Evolutionary conservation across 2,113 vertebrate species (phyloP), one percentile per base, ranked within the genome.

Genomic region (Aspidoscelis tigris): DNA sequence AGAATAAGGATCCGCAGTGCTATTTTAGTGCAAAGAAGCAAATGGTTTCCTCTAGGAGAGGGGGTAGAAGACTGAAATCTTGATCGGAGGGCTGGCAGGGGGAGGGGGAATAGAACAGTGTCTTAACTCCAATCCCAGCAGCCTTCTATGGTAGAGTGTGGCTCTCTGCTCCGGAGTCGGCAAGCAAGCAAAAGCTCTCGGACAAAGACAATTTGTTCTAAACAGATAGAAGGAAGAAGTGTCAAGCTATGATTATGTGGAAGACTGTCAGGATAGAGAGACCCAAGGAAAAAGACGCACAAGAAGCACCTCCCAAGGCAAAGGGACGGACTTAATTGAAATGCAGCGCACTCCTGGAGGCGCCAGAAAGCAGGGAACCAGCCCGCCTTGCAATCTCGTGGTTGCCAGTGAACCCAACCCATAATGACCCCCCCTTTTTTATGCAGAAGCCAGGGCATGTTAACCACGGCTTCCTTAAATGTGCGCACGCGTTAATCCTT

Each of bases 391-490:
- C 83, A 85, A 74, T 12, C 76, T 73, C 7, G 69, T 24, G 76
- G 69, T 47, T 72, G 83, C 76, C 83, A 84, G 55, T 47, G 41
- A 68, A 65, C 55, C 76, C 83, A 84, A 74, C 43, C 69, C 77
- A 73, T 50, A 21, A 39, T 24, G 11, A 12, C 41, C 53, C 83
- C 68, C 83, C 26, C 43, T 12, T 11, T 10, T 10, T 72, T 64
- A 84, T 71, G 66, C 82, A 78, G 22, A 78, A 78, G 76, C 43
- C 76, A 71, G 53, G 83, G 76, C 76, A 61, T 84, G 66, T 78
- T 61, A 84, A 65, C 55, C 69, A 47, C 24, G 16, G 77, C 70
- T 74, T 74, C 69, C 77, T 66, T 21, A 26, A 58, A 65, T 7
- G 47, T 0, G 9, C 33, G 26, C 41, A 39, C 14, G 50, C 10